These are phyloP conservation scores for Nasonia oneida DNA, from an alignment of 2,888 invertebrate species.

Conservation along the genomic window DNA sequence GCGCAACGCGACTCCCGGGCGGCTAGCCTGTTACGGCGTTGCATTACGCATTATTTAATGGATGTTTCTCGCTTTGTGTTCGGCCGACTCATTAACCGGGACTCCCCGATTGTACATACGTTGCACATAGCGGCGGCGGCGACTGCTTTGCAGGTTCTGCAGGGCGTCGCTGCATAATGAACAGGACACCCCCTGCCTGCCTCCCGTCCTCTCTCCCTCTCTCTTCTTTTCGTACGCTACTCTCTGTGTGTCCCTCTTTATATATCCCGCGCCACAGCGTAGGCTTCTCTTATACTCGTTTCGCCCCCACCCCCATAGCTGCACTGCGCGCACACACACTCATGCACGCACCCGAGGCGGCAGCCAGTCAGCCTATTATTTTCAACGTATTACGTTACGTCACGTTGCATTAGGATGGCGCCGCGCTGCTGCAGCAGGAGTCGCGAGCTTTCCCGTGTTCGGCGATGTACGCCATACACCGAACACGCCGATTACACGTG, in stretches of 20 bases:
- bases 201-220: slow-evolving; percentile 23
- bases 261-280: slow-evolving; percentile 24
- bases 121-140: slow-evolving; percentile 62
- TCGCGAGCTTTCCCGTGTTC: slow-evolving; percentile 26
- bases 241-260: slow-evolving; percentile 40
- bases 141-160: slow-evolving; percentile 67
- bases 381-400: slow-evolving; percentile 76
- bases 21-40: slow-evolving; percentile 65
- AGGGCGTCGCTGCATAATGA: slow-evolving; percentile 77
- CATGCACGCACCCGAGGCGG: too few species aligned
- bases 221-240: slow-evolving; percentile 33
- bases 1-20: slow-evolving; percentile 33
- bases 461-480: slow-evolving; percentile 35
- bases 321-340: not conserved
- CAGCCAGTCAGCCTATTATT: slow-evolving; percentile 72
- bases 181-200: slow-evolving; percentile 70
- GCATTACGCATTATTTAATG: slow-evolving; percentile 77
- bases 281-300: slow-evolving; percentile 47
- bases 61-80: slow-evolving; percentile 78
- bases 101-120: slow-evolving; percentile 75
- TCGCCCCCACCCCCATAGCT: slow-evolving; percentile 16
- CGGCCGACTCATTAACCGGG: slow-evolving; percentile 76
- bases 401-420: slow-evolving; percentile 72
- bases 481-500: slow-evolving; percentile 58
- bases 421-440: not conserved